phyloP scores from a whole-genome alignment of 2,888 invertebrate species.

The Hemicrepidius hirtus region DNA sequence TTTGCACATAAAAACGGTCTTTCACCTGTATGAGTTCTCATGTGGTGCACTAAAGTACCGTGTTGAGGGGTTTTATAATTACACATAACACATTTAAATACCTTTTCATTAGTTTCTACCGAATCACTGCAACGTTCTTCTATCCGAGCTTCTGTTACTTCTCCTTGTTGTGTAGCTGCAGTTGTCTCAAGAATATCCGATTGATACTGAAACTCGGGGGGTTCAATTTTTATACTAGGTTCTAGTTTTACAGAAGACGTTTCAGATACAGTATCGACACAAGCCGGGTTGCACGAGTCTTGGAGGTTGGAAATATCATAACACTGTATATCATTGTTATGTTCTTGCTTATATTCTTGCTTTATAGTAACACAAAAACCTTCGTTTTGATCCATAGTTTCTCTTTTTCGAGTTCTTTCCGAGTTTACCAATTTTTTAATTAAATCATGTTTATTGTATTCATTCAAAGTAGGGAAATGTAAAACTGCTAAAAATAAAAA shows the following conservation, averaged over 20 bases:
- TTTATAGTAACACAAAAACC: too few species aligned
- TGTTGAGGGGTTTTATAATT: constrained; percentile 25
- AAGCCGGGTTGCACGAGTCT: too few species aligned
- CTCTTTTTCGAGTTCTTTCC: too few species aligned
- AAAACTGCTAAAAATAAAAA: too few species aligned
- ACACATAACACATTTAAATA: constrained; percentile 28
- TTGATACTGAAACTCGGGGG: background rate
- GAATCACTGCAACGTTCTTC: background rate
- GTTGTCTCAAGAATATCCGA: background rate
- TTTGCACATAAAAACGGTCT: constrained; percentile 66
- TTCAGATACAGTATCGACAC: too few species aligned
- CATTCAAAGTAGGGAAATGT: too few species aligned
- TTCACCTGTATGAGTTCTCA: constrained; percentile 70
- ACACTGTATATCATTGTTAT: background rate
- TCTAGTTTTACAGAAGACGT: background rate
- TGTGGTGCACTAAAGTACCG: constrained; percentile 64
- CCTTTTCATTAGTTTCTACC: background rate
- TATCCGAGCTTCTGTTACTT: background rate
- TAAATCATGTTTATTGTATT: too few species aligned
- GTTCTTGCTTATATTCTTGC: too few species aligned
- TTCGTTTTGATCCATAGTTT: too few species aligned
- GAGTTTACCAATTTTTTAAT: too few species aligned
- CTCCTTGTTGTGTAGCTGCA: background rate
- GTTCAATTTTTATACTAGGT: background rate
- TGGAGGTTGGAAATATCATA: too few species aligned